These are phyloP conservation scores for Heterodera filipjevi DNA, from an alignment of 2,888 invertebrate genomes.

Conservation along the genomic window DNA sequence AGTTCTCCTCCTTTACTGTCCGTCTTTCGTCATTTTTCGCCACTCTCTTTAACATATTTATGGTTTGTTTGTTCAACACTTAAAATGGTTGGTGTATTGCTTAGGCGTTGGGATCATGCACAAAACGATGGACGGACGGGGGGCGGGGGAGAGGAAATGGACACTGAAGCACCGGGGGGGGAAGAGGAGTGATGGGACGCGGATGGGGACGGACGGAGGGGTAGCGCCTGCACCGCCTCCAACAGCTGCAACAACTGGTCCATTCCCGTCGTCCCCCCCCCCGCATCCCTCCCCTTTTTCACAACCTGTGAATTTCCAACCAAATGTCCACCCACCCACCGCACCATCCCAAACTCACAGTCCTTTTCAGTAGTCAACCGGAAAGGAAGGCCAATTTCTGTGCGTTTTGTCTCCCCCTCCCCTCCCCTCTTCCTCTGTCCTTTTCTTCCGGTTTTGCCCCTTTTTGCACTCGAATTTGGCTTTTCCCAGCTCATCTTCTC, in stretches of 20 bases:
- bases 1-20: background rate
- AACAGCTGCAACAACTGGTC: background rate
- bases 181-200: background rate
- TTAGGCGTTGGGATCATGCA: conserved; percentile 9
- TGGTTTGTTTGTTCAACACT: conserved; percentile 18
- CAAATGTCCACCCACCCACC: background rate
- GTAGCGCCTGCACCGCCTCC: background rate
- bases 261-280: background rate
- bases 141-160: background rate
- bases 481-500: background rate
- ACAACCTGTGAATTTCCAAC: background rate
- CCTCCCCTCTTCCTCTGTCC: background rate
- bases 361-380: background rate
- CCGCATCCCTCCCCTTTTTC: background rate
- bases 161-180: background rate
- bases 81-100: background rate
- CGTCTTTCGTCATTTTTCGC: background rate
- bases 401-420: background rate
- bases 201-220: background rate
- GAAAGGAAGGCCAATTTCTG: background rate
- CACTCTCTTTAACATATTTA: background rate
- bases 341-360: background rate
- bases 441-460: background rate
- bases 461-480: background rate
- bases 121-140: background rate